phyloP scores from a whole-genome alignment of 2,888 invertebrate genomes.

The Spisula solida region DNA sequence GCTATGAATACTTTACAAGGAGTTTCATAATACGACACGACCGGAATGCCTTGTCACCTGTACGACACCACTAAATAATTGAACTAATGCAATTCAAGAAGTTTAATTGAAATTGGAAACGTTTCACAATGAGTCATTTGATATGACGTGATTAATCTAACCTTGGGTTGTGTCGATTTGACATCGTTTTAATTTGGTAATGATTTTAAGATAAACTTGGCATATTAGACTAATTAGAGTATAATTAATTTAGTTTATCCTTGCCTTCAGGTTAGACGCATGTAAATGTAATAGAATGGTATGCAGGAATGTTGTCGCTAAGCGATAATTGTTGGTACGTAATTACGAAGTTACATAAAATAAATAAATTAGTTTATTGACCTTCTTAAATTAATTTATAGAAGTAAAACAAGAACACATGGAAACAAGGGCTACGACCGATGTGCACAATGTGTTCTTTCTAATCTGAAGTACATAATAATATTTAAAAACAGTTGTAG shows the following conservation, averaged over 20 bases:
- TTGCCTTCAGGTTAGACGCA: neutral
- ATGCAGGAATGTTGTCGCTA: conserved; percentile 1
- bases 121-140: neutral
- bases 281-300: neutral
- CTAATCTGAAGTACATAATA: no score
- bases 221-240: neutral
- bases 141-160: neutral
- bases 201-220: conserved; percentile 18
- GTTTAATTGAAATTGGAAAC: conserved; percentile 22
- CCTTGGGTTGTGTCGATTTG: neutral
- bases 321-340: neutral
- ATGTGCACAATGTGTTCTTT: no score
- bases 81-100: conserved; percentile 1
- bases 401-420: no score
- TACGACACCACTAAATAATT: neutral
- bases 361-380: no score
- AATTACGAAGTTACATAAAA: neutral
- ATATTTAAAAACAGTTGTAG: no score
- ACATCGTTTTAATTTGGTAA: conserved; percentile 11
- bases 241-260: neutral
- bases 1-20: neutral
- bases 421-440: no score
- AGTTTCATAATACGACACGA: neutral
- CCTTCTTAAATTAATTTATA: no score
- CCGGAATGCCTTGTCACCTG: neutral